Conservation (phyloP, 2,888 invertebrate genomes). For the Nephrotoma appendiculata region DNA sequence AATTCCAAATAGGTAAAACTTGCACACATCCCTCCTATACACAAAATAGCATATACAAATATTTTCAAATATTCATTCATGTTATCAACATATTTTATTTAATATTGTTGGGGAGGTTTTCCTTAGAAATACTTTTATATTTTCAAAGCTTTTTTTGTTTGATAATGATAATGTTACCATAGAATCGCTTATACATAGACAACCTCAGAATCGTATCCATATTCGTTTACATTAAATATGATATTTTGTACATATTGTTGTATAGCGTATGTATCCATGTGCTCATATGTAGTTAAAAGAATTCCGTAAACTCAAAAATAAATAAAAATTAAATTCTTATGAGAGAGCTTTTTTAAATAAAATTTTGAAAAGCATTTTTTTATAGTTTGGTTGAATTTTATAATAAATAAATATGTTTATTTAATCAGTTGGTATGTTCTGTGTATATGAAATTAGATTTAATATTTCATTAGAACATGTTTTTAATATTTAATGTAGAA, state of each 20-base stretch:
- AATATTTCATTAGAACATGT: background rate
- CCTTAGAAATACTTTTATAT: background rate
- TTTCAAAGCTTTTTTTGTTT: background rate
- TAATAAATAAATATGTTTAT: background rate
- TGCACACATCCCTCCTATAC: background rate
- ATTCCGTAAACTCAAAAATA: background rate
- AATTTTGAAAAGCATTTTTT: background rate
- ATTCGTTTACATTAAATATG: background rate
- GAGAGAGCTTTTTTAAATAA: background rate
- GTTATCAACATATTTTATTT: background rate
- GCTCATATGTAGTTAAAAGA: background rate
- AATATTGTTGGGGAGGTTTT: background rate
- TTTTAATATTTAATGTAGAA: background rate
- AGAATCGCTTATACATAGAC: background rate
- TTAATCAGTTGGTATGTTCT: background rate
- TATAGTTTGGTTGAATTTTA: background rate
- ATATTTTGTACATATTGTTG: background rate
- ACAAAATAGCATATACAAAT: background rate
- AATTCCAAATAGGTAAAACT: background rate
- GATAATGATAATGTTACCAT: background rate
- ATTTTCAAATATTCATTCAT: background rate
- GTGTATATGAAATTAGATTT: background rate
- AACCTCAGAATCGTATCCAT: background rate
- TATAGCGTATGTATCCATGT: background rate
- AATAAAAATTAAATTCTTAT: background rate